Evolutionary conservation across 2,888 invertebrate genomes (phyloP).

Genomic region (Drosophila affinis): DNA sequence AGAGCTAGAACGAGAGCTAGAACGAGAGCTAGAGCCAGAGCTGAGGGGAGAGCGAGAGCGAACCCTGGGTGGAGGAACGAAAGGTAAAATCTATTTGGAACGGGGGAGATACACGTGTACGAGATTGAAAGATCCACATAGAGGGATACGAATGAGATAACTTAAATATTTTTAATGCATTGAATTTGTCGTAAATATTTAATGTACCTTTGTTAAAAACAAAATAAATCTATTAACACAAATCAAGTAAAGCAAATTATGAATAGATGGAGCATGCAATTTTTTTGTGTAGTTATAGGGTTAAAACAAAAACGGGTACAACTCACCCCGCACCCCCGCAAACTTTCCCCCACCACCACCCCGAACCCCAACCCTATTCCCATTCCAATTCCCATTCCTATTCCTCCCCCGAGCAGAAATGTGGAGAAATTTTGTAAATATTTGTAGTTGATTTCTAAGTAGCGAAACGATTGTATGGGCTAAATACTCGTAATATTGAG

Average conservation of each 20-base stretch:
- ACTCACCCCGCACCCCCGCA: too few species aligned
- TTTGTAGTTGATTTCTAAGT: conserved; percentile 77
- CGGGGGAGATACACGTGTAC: conserved; percentile 24
- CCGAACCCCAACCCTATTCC: conserved; percentile 19
- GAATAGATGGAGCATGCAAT: conserved; percentile 55
- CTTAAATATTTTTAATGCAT: conserved; percentile 76
- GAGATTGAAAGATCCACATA: conserved; percentile 9
- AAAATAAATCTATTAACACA: conserved; percentile 66
- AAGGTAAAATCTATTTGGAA: conserved; percentile 28
- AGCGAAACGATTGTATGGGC: conserved; percentile 50
- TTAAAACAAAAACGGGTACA: conserved; percentile 33
- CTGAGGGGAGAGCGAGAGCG: background rate
- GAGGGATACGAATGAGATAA: conserved; percentile 39
- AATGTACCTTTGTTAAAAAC: conserved; percentile 79
- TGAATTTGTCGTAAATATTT: conserved; percentile 78
- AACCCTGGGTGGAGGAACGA: conserved; percentile 31
- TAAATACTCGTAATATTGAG: conserved; percentile 25
- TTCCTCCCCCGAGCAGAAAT: conserved; percentile 12
- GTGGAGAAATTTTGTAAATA: conserved; percentile 67
- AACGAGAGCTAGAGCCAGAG: too few species aligned
- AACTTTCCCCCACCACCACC: conserved; percentile 4
- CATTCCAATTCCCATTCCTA: conserved; percentile 6
- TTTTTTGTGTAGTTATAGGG: conserved; percentile 75
- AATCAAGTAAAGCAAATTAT: conserved; percentile 52
- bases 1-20: too few species aligned